Evolutionary conservation across 2,888 invertebrate species (phyloP), one percentile per base, ranked within the genome.

Genomic region (Melieria crassipennis): DNA sequence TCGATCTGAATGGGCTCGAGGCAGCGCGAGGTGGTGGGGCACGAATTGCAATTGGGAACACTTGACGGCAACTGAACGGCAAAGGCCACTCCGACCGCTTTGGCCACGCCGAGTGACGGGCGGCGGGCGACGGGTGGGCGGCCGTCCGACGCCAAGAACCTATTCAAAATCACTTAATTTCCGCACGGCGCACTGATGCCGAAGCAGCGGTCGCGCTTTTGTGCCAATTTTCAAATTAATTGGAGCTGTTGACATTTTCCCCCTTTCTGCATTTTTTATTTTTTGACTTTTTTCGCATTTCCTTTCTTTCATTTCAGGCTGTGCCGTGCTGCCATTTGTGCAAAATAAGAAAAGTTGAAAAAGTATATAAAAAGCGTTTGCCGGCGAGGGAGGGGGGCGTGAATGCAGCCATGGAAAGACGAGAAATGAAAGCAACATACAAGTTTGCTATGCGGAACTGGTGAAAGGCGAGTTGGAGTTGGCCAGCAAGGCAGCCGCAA

Each of bases 211-310:
- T 52, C 63, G 69, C 69, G 69, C 69, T 70, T 70, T 83, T 82
- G 79, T 83, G 79, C 80, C 79, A 81, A 80, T 83, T 80, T 82
- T 81, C 80, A 83, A 83, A 83, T 83, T 84, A 84, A 84, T 84
- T 84, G 84, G 83, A 79, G 82, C 83, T 84, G 83, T 84, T 84
- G 83, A 84, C 83, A 84, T 83, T 83, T 83, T 83, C 75, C 76
- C 75, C 65, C 67, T 75, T 61, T 61, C 65, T 30, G 30, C 30
- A 30, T 62, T 66, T 52, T 47, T 69, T 57, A 69, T 60, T 48
- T 60, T 48, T 48, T 69, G 52, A 52, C 11, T 13, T 52, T 5
- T 52, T 13, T 11, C 7, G 52, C 9, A 30, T 30, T 30, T 30
- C 30, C 30, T 30, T 30, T 30, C 30, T 30, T 30, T 30, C 30